Conservation (phyloP, 2,113 vertebrate species). For the Sus scrofa region T2T-Sscrofa CM000815.6:121042501-121043000, state of each 20-base stretch:
- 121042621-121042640: neutral
- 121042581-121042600: neutral
- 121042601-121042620: neutral
- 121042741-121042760: neutral
- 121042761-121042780: neutral
- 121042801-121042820: conserved; percentile 25
- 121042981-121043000: neutral
- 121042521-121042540: neutral
- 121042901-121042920: neutral
- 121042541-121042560: neutral
- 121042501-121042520: neutral
- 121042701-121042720: conserved; percentile 7
- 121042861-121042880: neutral
- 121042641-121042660: conserved; percentile 34
- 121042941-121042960: neutral
- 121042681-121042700: conserved; percentile 47
- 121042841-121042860: conserved; percentile 22
- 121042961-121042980: neutral
- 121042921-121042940: neutral
- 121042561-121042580: neutral
- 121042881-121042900: neutral
- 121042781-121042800: neutral
- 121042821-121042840: neutral
- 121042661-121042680: conserved; percentile 53
- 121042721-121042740: conserved; percentile 54